Percentiles rank a stretch among this genome's conserved stretches.
These are phyloP conservation scores for Xiphophorus hellerii DNA, from an alignment of 2,113 vertebrate species.

Conservation along the genomic window DNA sequence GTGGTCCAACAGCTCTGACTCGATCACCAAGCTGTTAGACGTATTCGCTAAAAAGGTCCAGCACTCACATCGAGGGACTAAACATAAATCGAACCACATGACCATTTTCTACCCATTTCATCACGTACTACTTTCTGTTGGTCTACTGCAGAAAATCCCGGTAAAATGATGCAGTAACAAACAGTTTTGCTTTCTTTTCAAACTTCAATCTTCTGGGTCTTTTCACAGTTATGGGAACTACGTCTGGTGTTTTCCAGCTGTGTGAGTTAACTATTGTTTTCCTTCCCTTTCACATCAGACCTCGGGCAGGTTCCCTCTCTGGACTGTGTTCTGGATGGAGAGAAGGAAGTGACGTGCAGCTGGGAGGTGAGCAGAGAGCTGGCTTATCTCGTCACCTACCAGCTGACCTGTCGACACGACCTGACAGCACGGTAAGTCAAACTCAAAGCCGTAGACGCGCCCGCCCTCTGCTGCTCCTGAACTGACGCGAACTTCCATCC, in stretches of 20 bases:
- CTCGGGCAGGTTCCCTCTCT: slow-evolving; percentile 41
- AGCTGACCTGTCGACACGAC: slow-evolving; percentile 53
- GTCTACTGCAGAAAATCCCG: not conserved
- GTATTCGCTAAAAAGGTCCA: not conserved
- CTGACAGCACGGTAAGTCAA: slow-evolving; percentile 37
- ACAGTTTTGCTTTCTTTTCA: not conserved
- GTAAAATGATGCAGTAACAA: not conserved
- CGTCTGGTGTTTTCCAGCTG: slow-evolving; percentile 4
- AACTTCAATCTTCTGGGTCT: not conserved
- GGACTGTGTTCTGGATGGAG: slow-evolving; percentile 66
- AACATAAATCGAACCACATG: not conserved
- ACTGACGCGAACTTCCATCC: not conserved
- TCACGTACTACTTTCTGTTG: not conserved
- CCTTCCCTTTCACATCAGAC: slow-evolving; percentile 31
- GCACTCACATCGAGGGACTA: not conserved
- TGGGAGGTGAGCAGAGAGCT: slow-evolving; percentile 70
- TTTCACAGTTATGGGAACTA: not conserved
- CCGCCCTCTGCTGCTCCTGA: not conserved
- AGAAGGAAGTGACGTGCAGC: slow-evolving; percentile 60
- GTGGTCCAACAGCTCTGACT: too few relatives aligned
- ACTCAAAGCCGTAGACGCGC: not conserved
- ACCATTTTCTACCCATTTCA: not conserved
- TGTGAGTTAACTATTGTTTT: not conserved
- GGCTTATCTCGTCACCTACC: slow-evolving; percentile 61
- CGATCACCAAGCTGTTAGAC: too few relatives aligned